phyloP scores from a whole-genome alignment of 2,797 vertebrate genomes.

The Meda fulgida region DNA sequence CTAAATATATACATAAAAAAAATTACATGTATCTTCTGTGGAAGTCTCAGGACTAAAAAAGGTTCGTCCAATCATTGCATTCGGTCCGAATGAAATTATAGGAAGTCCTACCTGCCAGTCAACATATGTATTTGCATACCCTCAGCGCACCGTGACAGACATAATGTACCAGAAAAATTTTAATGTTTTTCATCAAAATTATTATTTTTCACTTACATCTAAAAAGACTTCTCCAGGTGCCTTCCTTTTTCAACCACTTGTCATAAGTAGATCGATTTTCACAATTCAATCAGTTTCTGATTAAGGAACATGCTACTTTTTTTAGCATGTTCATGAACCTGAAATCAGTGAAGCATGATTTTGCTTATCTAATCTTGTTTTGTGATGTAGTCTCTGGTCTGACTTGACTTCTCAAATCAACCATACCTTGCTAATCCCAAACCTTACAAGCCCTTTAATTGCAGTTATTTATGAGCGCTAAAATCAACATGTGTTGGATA shows the following conservation, averaged over 20 bases:
- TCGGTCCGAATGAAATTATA: background rate
- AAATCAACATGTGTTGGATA: constrained; percentile 71
- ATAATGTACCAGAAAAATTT: background rate
- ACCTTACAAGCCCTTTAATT: constrained; percentile 74
- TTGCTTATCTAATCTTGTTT: background rate
- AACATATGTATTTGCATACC: background rate
- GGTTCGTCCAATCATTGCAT: background rate
- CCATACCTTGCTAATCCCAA: constrained; percentile 68
- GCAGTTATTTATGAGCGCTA: constrained; percentile 71
- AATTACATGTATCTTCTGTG: background rate
- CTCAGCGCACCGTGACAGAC: background rate
- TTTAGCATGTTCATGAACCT: too few relatives aligned
- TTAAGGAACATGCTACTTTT: background rate
- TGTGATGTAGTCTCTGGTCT: background rate
- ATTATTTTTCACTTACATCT: background rate
- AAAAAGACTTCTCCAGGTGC: background rate
- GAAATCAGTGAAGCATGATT: background rate
- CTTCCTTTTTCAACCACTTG: background rate
- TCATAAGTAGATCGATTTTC: background rate
- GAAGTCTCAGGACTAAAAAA: background rate
- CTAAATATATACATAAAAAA: background rate
- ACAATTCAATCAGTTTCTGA: background rate
- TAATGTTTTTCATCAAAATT: background rate
- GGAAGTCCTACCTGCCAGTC: background rate
- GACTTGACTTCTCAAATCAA: constrained; percentile 65